phyloP scores from a whole-genome alignment of 2,888 invertebrate species.

The Drosophila prostipennis region DNA sequence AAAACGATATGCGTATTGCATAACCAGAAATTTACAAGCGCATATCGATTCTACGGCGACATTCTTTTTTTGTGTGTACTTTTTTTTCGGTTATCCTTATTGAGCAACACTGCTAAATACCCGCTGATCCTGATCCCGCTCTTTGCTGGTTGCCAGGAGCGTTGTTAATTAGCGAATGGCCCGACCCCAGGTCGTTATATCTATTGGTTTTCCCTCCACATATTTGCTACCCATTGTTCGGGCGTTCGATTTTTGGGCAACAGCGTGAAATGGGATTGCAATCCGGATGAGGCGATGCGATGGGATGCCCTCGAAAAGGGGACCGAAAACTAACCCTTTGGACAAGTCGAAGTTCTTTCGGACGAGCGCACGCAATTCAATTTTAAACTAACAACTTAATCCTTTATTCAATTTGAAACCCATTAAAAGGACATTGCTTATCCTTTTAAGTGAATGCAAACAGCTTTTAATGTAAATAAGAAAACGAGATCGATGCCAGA shows the following conservation, averaged over 20 bases:
- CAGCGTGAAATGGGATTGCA: slow-evolving; percentile 54
- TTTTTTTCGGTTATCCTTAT: background rate
- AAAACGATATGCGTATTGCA: no score
- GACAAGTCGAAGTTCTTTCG: slow-evolving; percentile 48
- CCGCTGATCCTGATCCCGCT: slow-evolving; percentile 12
- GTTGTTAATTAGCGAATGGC: slow-evolving; percentile 69
- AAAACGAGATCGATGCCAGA: slow-evolving; percentile 82
- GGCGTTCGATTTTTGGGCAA: slow-evolving; percentile 39
- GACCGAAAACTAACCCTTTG: slow-evolving; percentile 48
- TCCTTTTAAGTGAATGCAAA: slow-evolving; percentile 85
- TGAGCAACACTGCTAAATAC: background rate
- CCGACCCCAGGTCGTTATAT: slow-evolving; percentile 53
- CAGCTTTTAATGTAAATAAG: slow-evolving; percentile 84
- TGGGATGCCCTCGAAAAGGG: background rate
- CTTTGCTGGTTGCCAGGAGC: slow-evolving; percentile 60
- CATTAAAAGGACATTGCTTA: slow-evolving; percentile 85
- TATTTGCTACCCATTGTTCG: slow-evolving; percentile 32
- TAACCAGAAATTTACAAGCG: no score
- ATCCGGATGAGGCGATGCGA: no score
- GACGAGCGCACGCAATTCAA: slow-evolving; percentile 80
- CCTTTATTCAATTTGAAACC: slow-evolving; percentile 85
- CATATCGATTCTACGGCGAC: no score
- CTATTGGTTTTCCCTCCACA: slow-evolving; percentile 53
- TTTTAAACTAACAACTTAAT: slow-evolving; percentile 84
- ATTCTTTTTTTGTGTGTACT: no score